Evolutionary conservation across 1,140 invertebrate genomes (phyloP).

Genomic region (Drosophila yakuba): DNA sequence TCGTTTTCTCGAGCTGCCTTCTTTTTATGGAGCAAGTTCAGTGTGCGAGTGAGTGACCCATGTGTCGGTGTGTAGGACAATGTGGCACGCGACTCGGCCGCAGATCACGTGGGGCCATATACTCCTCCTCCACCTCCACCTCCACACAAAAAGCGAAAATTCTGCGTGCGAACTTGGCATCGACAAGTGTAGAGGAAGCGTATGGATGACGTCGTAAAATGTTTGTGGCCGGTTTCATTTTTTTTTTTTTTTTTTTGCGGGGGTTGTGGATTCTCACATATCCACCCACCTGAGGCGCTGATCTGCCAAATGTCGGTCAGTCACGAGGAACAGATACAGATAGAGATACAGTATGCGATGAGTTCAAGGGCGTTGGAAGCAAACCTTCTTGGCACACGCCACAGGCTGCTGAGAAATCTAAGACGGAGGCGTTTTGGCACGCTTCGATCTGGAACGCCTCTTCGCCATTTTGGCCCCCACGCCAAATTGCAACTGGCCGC

Average conservation of each 20-base stretch:
- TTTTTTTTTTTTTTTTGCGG: slow-evolving; percentile 46
- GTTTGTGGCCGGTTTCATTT: slow-evolving; percentile 35
- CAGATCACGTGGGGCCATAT: slow-evolving; percentile 44
- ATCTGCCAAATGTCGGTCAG: slow-evolving; percentile 73
- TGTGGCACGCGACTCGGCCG: slow-evolving; percentile 65
- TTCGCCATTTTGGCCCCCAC: slow-evolving; percentile 67
- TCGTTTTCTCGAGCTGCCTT: slow-evolving; percentile 13
- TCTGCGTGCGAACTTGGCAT: slow-evolving; percentile 70
- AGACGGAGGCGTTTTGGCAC: slow-evolving; percentile 56
- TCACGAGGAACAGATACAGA: slow-evolving; percentile 7
- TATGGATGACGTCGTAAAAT: slow-evolving; percentile 59
- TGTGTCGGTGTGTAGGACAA: slow-evolving; percentile 67
- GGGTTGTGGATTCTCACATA: slow-evolving; percentile 58
- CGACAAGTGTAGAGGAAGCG: slow-evolving; percentile 65
- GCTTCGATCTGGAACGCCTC: slow-evolving; percentile 60
- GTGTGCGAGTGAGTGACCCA: slow-evolving; percentile 65
- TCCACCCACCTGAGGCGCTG: slow-evolving; percentile 59
- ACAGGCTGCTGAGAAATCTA: not conserved
- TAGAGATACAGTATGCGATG: not conserved
- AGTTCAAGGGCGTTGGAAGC: slow-evolving; percentile 64
- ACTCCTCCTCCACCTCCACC: slow-evolving; percentile 54
- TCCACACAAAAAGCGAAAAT: slow-evolving; percentile 38
- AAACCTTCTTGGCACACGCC: slow-evolving; percentile 53
- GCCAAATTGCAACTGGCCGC: slow-evolving; percentile 5
- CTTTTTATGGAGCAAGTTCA: slow-evolving; percentile 73